These are phyloP conservation scores for Dichetophora obliterata DNA, from an alignment of 2,888 invertebrate species.

Conservation along the genomic window DNA sequence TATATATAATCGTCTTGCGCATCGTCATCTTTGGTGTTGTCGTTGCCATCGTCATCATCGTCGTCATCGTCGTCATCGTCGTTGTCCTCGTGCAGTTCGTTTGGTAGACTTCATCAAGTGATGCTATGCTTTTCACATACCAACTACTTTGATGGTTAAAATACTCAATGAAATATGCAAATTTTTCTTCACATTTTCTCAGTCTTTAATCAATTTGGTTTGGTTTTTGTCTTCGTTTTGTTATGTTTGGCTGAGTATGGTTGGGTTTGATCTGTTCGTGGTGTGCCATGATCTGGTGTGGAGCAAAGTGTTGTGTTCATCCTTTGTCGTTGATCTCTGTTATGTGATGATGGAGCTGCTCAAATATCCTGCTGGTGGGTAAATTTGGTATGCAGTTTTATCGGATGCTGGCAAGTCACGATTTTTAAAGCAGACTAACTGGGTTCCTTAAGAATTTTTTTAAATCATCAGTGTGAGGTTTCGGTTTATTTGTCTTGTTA, in stretches of 20 bases:
- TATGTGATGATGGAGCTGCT: conserved; percentile 56
- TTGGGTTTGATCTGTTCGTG: neutral
- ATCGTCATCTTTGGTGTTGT: conserved; percentile 28
- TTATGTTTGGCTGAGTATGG: neutral
- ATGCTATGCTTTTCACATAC: conserved; percentile 3
- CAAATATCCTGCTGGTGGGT: conserved; percentile 68
- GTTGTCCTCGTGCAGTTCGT: neutral
- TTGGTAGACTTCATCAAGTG: neutral
- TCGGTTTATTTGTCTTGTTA: conserved; percentile 12
- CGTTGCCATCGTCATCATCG: conserved; percentile 2
- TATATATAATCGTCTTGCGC: conserved; percentile 18
- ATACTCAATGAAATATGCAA: conserved; percentile 69
- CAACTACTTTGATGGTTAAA: conserved; percentile 60
- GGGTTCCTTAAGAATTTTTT: neutral
- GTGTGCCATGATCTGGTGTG: conserved; percentile 5
- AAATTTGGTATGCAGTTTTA: conserved; percentile 61
- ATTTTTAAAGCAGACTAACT: conserved; percentile 50
- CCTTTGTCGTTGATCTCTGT: conserved; percentile 43
- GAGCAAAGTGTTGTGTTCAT: conserved; percentile 5
- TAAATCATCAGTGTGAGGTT: neutral
- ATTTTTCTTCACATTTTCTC: conserved; percentile 51
- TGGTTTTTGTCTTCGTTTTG: conserved; percentile 1
- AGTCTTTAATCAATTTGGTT: conserved; percentile 28
- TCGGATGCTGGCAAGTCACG: conserved; percentile 67
- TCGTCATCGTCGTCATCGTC: neutral